Evolutionary conservation across 1,140 invertebrate genomes (phyloP).

Genomic region (Argopecten irradians): DNA sequence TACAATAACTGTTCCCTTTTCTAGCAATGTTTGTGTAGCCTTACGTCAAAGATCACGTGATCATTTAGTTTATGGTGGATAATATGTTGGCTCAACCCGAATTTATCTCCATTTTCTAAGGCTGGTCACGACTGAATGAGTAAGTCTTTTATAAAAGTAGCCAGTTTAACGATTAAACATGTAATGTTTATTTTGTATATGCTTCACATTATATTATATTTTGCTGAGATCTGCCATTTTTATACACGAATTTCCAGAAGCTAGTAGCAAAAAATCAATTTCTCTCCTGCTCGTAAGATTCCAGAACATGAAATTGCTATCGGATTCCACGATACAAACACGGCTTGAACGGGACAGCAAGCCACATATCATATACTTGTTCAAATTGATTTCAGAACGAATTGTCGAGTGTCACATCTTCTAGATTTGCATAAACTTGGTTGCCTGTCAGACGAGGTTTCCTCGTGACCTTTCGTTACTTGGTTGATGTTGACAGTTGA

Average conservation of each 20-base stretch:
- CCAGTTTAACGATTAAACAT: not conserved
- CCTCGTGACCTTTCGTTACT: slow-evolving; percentile 1
- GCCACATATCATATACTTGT: not conserved
- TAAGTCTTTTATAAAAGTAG: not conserved
- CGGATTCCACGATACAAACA: not conserved
- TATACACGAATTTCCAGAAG: not conserved
- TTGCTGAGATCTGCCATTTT: not conserved
- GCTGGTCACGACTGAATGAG: slow-evolving; percentile 14
- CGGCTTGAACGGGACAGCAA: not conserved
- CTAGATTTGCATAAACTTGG: not conserved
- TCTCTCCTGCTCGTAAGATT: slow-evolving; percentile 5
- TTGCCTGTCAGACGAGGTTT: not conserved
- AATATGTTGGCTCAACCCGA: slow-evolving; percentile 47
- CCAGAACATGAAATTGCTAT: not conserved
- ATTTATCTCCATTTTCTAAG: not conserved
- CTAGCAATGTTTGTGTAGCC: not conserved
- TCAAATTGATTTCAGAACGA: not conserved
- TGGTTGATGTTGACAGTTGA: not conserved
- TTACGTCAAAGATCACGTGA: slow-evolving; percentile 69
- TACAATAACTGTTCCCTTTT: not conserved
- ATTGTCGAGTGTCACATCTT: not conserved
- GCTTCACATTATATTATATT: not conserved
- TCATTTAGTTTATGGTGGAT: slow-evolving; percentile 64
- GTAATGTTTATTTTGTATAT: not conserved
- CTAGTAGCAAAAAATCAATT: not conserved